Evolutionary conservation across 1,140 invertebrate species (phyloP), one percentile per base, ranked within the genome.

Genomic region (Caerostris darwini): DNA sequence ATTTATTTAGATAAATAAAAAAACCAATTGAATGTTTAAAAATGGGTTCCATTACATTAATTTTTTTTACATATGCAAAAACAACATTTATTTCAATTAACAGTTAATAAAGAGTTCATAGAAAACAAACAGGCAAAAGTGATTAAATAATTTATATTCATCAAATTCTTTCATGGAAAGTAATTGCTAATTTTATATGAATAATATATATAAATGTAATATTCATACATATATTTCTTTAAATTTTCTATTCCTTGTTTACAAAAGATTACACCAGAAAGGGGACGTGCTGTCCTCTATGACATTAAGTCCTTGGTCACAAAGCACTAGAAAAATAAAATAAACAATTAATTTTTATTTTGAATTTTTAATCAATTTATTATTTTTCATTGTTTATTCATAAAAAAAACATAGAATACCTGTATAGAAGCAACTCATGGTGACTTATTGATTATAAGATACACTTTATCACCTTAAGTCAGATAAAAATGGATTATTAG

Each of bases 131-230:
- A 57, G 3, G 58, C 57, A 85, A 57, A 85, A 85, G 57, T 59
- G 57, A 58, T 85, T 58, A 85, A 19, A 85, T 85, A 85, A 85
- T 85, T 85, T 85, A 85, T 85, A 56, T 85, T 85, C 71, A 77
- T 50, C 19, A 85, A 85, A 85, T 85, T 19, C 17, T 85, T 58
- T 19, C 34, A 7, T 85, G 83, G 57, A 85, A 85, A 85, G 83
- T 85, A 56, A 85, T 85, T 85, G 54, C 83, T 85, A 85, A 85
- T 58, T 85, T 85, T 57, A 7, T 85, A 85, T 34, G 57, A n/a
- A 85, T 19, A 19, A 85, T 85, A 85, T 56, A 85, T 85, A 85
- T 85, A 56, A 77, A 77, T 77, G 61, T 64, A 64, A 77, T 34
- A 69, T 58, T 85, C 54, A 58, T 61, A 61, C 58, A 64, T 88